Conservation (phyloP, 2,888 invertebrate genomes). For the Euphydryas editha region DNA sequence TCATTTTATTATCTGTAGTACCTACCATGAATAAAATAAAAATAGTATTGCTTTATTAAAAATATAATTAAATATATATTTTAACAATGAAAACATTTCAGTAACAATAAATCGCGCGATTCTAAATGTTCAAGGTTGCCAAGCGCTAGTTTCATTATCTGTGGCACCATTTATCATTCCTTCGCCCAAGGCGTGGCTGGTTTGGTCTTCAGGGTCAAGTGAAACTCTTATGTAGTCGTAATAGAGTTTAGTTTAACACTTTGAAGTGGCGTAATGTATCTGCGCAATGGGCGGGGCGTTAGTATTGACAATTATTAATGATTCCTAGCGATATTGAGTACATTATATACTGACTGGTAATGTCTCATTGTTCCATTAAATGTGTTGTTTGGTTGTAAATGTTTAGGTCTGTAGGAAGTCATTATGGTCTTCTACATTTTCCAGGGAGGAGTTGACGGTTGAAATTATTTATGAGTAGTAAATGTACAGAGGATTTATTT, state of each 20-base stretch:
- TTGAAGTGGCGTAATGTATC: slow-evolving; percentile 57
- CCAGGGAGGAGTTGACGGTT: neutral
- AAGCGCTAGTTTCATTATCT: neutral
- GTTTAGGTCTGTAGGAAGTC: neutral
- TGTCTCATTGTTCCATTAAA: slow-evolving; percentile 6
- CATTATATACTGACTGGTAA: slow-evolving; percentile 15
- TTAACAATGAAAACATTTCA: neutral
- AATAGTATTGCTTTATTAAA: no score
- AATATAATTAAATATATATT: neutral
- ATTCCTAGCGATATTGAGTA: slow-evolving; percentile 49
- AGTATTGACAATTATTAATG: slow-evolving; percentile 74
- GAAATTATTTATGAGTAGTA: neutral
- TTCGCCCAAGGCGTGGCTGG: slow-evolving; percentile 46
- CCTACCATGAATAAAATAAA: no score
- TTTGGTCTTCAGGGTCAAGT: slow-evolving; percentile 41
- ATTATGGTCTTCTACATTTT: neutral
- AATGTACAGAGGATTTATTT: neutral
- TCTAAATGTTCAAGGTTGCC: neutral
- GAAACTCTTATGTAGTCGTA: slow-evolving; percentile 38
- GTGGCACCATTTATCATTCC: slow-evolving; percentile 43
- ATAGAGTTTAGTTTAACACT: slow-evolving; percentile 42
- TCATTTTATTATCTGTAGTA: no score
- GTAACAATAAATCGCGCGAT: neutral
- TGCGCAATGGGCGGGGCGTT: slow-evolving; percentile 72
- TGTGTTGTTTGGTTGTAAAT: neutral